phyloP scores from a whole-genome alignment of 2,888 invertebrate genomes.

The Tipula helvola region DNA sequence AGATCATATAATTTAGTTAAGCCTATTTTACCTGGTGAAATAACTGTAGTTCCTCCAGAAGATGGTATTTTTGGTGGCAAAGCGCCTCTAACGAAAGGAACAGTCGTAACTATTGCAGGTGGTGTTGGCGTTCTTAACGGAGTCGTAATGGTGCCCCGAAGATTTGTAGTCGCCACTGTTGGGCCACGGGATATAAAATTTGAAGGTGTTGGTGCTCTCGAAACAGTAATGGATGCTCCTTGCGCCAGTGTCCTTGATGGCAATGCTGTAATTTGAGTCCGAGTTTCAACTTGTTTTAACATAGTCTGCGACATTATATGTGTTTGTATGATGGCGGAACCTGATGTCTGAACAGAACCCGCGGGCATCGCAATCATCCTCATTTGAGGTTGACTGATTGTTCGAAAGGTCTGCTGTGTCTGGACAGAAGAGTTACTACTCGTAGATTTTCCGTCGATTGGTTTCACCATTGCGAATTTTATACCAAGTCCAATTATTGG shows the following conservation, averaged over 20 bases:
- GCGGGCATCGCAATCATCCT: slow-evolving; percentile 14
- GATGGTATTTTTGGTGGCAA: slow-evolving; percentile 26
- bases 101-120: slow-evolving; percentile 20
- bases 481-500: slow-evolving; percentile 36
- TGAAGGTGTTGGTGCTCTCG: slow-evolving; percentile 30
- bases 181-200: slow-evolving; percentile 29
- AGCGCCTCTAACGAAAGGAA: slow-evolving; percentile 29
- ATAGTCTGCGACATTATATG: slow-evolving; percentile 39
- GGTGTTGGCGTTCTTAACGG: slow-evolving; percentile 29
- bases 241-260: slow-evolving; percentile 31
- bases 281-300: slow-evolving; percentile 34
- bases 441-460: slow-evolving; percentile 27
- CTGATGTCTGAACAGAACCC: slow-evolving; percentile 21
- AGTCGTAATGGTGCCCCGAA: slow-evolving; percentile 25
- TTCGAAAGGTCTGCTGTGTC: slow-evolving; percentile 14
- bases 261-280: slow-evolving; percentile 34
- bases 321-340: slow-evolving; percentile 32
- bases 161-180: slow-evolving; percentile 30
- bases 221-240: slow-evolving; percentile 36
- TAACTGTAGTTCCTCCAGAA: slow-evolving; percentile 28
- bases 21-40: slow-evolving; percentile 23
- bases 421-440: slow-evolving; percentile 18
- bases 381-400: slow-evolving; percentile 11
- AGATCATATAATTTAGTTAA: not conserved
- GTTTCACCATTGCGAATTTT: slow-evolving; percentile 40